A percentile compares a stretch with the other conserved stretches of the same genome.
phyloP scores from a whole-genome alignment of 2,888 invertebrate genomes.

The Acronicta psi region DNA sequence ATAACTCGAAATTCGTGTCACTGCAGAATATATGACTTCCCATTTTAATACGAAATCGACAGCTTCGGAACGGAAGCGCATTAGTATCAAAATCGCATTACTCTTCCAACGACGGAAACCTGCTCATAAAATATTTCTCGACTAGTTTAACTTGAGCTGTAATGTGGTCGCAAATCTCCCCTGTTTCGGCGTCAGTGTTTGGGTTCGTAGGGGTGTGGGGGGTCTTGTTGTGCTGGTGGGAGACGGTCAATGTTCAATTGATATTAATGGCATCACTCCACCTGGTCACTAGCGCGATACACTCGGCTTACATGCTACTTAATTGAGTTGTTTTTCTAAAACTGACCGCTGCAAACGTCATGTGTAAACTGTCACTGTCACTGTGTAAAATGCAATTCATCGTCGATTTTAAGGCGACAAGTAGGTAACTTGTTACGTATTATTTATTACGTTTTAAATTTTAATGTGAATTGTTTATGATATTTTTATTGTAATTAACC shows the following conservation, averaged over 20 bases:
- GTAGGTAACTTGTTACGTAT: slow-evolving; percentile 7
- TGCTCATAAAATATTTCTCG: slow-evolving; percentile 82
- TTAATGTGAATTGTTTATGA: slow-evolving; percentile 19
- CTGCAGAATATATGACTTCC: slow-evolving; percentile 50
- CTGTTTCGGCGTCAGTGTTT: slow-evolving; percentile 38
- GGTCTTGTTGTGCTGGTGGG: slow-evolving; percentile 68
- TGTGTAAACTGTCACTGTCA: no score
- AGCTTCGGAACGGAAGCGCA: slow-evolving; percentile 60
- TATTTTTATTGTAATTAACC: slow-evolving; percentile 13
- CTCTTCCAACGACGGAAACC: slow-evolving; percentile 76
- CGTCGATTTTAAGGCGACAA: slow-evolving; percentile 11
- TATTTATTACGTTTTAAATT: slow-evolving; percentile 24
- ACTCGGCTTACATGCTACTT: slow-evolving; percentile 72
- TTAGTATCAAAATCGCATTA: slow-evolving; percentile 82
- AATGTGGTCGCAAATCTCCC: slow-evolving; percentile 28
- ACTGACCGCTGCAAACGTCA: slow-evolving; percentile 37
- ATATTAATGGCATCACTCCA: slow-evolving; percentile 85
- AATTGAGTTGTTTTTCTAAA: slow-evolving; percentile 51
- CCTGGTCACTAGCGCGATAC: slow-evolving; percentile 76
- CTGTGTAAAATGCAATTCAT: slow-evolving; percentile 2
- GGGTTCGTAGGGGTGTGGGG: slow-evolving; percentile 53
- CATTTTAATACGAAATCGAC: slow-evolving; percentile 55
- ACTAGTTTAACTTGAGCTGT: slow-evolving; percentile 65
- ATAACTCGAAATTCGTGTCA: slow-evolving; percentile 53
- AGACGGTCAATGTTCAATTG: slow-evolving; percentile 85